Conservation (phyloP, 1,140 invertebrate genomes). For the Macrostomum lignano region DNA sequence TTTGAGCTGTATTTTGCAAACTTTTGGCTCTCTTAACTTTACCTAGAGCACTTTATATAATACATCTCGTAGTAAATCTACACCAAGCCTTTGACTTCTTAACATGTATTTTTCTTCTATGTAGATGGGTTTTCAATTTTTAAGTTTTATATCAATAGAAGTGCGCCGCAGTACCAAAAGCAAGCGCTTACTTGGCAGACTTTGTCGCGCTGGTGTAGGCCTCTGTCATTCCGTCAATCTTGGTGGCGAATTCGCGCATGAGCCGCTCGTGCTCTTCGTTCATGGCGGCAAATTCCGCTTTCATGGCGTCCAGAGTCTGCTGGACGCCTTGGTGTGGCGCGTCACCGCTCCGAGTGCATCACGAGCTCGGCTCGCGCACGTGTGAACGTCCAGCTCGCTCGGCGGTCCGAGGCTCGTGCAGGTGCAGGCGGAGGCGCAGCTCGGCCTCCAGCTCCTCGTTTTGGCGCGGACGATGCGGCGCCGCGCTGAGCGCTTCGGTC, state of each 20-base stretch:
- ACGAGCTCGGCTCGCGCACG: slow-evolving; percentile 25
- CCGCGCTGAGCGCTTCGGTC: no score
- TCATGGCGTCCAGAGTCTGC: slow-evolving; percentile 16
- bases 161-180: no score
- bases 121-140: background rate
- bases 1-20: no score
- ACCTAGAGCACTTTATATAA: no score
- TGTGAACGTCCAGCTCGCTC: slow-evolving; percentile 25
- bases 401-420: slow-evolving; percentile 20
- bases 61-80: no score
- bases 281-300: slow-evolving; percentile 14
- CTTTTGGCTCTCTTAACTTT: no score
- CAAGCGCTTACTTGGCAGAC: slow-evolving; percentile 17
- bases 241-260: slow-evolving; percentile 14
- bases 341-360: slow-evolving; percentile 22
- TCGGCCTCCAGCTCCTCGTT: slow-evolving; percentile 25
- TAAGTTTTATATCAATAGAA: background rate
- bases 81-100: no score
- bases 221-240: slow-evolving; percentile 18
- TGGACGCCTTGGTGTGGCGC: slow-evolving; percentile 19
- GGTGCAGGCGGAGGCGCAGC: slow-evolving; percentile 20
- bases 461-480: no score
- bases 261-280: slow-evolving; percentile 18
- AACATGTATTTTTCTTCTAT: no score
- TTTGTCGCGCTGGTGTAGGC: slow-evolving; percentile 25